A percentile compares a stretch with the other conserved stretches of the same genome.
Evolutionary conservation across 2,797 vertebrate species (phyloP).

Genomic region (Schizopygopsis pylzovi): DNA sequence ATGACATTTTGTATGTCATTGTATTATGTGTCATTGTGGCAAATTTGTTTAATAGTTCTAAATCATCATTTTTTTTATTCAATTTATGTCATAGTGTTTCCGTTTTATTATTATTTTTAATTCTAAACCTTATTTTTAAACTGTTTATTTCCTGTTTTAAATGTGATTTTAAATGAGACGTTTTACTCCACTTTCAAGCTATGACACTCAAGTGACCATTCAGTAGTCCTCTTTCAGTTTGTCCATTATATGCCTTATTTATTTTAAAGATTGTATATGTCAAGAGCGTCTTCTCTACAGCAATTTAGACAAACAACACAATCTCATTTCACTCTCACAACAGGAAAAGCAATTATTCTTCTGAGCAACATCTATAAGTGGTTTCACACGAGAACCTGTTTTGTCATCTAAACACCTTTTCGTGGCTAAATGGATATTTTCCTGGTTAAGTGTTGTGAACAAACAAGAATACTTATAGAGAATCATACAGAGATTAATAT

Average conservation of each 20-base stretch:
- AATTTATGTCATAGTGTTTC: not conserved
- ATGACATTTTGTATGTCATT: not conserved
- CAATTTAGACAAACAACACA: conserved; percentile 19
- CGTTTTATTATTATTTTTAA: no score
- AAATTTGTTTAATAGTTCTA: not conserved
- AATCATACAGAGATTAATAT: not conserved
- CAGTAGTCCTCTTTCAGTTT: not conserved
- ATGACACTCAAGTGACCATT: not conserved
- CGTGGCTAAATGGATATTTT: not conserved
- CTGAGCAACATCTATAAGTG: conserved; percentile 10
- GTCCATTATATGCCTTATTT: not conserved
- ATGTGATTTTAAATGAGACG: not conserved
- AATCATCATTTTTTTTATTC: not conserved
- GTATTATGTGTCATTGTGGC: not conserved
- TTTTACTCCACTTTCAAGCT: not conserved
- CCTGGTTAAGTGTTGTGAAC: not conserved
- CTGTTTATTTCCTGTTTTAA: not conserved
- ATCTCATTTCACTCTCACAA: conserved; percentile 17
- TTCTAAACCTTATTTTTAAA: not conserved
- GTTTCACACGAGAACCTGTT: not conserved
- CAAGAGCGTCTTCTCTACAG: not conserved
- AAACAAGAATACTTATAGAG: not conserved
- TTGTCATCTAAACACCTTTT: not conserved
- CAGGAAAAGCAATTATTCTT: conserved; percentile 18
- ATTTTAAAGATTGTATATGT: conserved; percentile 4